These are phyloP conservation scores for Festucalex cinctus DNA, from an alignment of 2,113 vertebrate genomes.

Conservation along the genomic window DNA sequence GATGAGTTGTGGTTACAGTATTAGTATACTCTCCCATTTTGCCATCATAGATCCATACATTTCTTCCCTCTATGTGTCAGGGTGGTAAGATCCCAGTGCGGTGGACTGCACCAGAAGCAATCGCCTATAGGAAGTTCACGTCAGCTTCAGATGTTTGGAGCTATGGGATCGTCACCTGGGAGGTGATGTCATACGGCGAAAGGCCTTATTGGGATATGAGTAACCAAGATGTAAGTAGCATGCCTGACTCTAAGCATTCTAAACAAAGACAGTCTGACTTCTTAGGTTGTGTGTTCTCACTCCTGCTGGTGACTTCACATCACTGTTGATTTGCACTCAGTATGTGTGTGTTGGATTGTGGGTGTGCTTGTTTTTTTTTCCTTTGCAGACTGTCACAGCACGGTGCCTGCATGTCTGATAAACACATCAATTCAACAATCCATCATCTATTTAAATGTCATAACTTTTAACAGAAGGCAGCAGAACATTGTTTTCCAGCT, in stretches of 20 bases:
- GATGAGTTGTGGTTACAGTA: background rate
- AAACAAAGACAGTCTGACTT: conserved; percentile 4
- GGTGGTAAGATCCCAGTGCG: conserved; percentile 77
- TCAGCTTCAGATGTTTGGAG: conserved; percentile 79
- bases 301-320: conserved; percentile 12
- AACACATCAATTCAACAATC: conserved; percentile 31
- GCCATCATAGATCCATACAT: background rate
- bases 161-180: conserved; percentile 79
- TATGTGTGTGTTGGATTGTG: conserved; percentile 16
- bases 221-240: conserved; percentile 76
- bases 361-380: conserved; percentile 49
- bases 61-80: conserved; percentile 34
- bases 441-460: conserved; percentile 50
- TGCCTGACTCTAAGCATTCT: background rate
- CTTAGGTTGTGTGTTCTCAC: background rate
- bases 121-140: conserved; percentile 77
- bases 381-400: conserved; percentile 39
- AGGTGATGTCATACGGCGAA: conserved; percentile 78
- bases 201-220: conserved; percentile 81
- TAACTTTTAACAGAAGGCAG: conserved; percentile 41
- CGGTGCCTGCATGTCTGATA: conserved; percentile 41
- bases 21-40: background rate
- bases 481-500: conserved; percentile 12
- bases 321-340: background rate
- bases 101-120: conserved; percentile 77